These are phyloP conservation scores for Crenuchus spilurus DNA, from an alignment of 2,797 vertebrate species.

Conservation along the genomic window DNA sequence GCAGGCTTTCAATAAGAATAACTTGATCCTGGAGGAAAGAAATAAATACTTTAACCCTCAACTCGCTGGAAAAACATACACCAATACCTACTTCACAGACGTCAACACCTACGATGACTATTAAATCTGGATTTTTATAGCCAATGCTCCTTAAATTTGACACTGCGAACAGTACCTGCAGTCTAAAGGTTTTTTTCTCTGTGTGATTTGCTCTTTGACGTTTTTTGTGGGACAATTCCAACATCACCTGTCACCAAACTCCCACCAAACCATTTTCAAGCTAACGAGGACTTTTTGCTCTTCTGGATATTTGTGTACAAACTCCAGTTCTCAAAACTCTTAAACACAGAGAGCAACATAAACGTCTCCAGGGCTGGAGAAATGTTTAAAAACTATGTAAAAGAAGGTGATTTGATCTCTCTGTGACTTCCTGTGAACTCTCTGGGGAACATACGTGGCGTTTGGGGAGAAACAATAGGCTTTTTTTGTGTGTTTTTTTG, in stretches of 20 bases:
- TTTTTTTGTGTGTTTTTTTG: constrained; percentile 46
- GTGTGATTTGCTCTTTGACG: constrained; percentile 72
- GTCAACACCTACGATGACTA: constrained; percentile 98
- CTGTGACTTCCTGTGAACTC: constrained; percentile 67
- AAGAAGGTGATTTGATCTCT: constrained; percentile 57
- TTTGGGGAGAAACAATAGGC: constrained; percentile 63
- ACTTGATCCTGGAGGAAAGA: constrained; percentile 96
- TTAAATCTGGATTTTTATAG: constrained; percentile 70
- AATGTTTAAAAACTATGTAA: constrained; percentile 52
- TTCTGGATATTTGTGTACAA: constrained; percentile 64
- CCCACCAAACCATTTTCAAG: constrained; percentile 41
- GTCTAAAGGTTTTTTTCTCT: constrained; percentile 46
- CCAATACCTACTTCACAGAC: constrained; percentile 97
- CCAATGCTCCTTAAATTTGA: constrained; percentile 52
- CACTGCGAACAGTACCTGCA: constrained; percentile 58
- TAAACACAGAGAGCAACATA: neutral
- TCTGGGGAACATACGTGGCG: constrained; percentile 64
- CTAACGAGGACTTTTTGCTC: constrained; percentile 46
- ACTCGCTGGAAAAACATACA: constrained; percentile 94
- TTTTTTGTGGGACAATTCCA: constrained; percentile 66
- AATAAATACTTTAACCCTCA: constrained; percentile 99
- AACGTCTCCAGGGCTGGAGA: constrained; percentile 35
- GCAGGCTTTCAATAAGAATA: constrained; percentile 99
- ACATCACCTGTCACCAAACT: constrained; percentile 67
- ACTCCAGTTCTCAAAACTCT: constrained; percentile 34